Conservation (phyloP, 2,113 vertebrate species). For the Mellivora capensis region DNA sequence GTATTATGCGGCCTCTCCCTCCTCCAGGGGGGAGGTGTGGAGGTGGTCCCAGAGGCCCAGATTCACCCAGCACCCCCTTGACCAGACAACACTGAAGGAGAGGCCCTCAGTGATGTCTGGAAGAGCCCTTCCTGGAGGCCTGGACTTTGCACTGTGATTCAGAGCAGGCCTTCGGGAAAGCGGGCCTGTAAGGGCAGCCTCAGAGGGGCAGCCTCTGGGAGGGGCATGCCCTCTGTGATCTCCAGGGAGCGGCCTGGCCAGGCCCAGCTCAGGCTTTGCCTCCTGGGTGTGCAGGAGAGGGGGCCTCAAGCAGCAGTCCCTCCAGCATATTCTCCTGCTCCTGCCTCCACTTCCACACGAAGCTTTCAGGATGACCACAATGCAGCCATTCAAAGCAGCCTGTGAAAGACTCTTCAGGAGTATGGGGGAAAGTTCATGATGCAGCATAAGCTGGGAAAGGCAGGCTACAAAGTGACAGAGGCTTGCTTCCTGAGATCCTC, state of each 20-base stretch:
- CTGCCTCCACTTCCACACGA: background rate
- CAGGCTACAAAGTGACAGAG: background rate
- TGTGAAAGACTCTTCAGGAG: background rate
- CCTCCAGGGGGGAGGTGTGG: background rate
- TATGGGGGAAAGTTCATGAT: background rate
- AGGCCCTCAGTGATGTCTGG: background rate
- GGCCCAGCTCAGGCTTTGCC: no score
- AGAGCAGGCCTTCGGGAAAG: background rate
- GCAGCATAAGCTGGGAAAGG: background rate
- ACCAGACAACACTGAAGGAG: background rate
- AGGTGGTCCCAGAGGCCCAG: background rate
- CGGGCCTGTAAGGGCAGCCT: background rate
- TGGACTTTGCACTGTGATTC: constrained; percentile 34
- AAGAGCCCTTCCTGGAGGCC: background rate
- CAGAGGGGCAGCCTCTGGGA: background rate
- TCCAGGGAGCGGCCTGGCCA: background rate
- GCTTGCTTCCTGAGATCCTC: background rate
- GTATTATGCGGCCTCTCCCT: background rate
- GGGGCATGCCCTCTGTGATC: background rate
- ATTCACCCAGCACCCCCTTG: background rate
- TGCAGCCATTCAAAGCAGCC: background rate
- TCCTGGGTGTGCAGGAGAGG: background rate
- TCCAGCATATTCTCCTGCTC: rapidly evolving
- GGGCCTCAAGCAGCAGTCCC: background rate
- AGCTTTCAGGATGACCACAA: rapidly evolving